Base-by-base conservation (phyloP, 2,888 invertebrate genomes). In the Drosophila parthenogenetica region DNA sequence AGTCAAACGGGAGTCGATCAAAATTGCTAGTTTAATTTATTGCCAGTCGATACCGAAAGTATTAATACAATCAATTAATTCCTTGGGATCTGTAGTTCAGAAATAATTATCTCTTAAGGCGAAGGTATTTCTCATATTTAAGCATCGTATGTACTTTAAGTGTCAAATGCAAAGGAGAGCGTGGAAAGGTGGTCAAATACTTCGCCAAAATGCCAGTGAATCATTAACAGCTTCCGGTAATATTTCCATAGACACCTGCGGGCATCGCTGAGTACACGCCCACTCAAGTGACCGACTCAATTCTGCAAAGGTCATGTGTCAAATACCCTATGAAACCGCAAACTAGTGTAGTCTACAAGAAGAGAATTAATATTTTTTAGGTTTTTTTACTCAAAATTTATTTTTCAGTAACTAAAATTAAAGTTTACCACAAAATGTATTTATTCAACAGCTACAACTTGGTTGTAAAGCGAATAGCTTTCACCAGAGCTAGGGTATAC, bases 171-270 rank as follows among this genome's bases (percentile, higher is more conserved):
- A 48, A 39, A 32, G n/a, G 42, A 25, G 42, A 22, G 14, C 25
- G 35, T 13, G 3, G 49, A 54, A 46, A 8, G 17, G 16, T 55
- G 63, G 63, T 32, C 39, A 37, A 19, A 48, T 14, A 42, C n/a
- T 35, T 29, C 16, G 7, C 59, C 69, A 19, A 73, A 55, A 42
- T 61, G 76, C 22, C 69, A 59, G 69, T 61, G 50, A 73, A 65
- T 77, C 73, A 66, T 67, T 67, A 67, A 57, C 66, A 70, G 66
- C 68, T 25, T 32, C 5, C 13, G 55, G 59, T 51, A 59, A 73
- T 64, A 73, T 51, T 55, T 77, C 58, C 45, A 55, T 5, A 5
- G 39, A 13, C 48, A 43, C 22, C 35, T 35, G 13, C 14, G 19
- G 42, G 32, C 32, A 42, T 32, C 14, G 8, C 19, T 19, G n/a